Evolutionary conservation across 2,888 invertebrate species (phyloP), one percentile per base, ranked within the genome.

Genomic region (Lepidocyrtinus sp.): DNA sequence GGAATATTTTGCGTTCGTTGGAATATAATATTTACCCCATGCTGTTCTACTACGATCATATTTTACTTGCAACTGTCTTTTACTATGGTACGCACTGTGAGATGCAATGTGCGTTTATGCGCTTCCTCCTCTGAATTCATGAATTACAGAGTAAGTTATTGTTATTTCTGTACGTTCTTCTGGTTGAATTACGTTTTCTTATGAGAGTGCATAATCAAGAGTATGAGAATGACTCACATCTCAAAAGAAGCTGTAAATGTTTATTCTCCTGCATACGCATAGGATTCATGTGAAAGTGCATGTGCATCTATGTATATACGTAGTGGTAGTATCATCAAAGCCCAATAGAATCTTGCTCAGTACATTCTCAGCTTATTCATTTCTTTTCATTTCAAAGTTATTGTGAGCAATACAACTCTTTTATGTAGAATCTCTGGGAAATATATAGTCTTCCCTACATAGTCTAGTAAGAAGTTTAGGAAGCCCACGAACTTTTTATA

Each of bases 131-230:
- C 36, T 12, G 36, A 36, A 36, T 36, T 36, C 36, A 36, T 36
- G 36, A 36, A 36, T 36, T 12, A 36, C 36, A 36, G 63, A 75
- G 36, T 69, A 45, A 69, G 69, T 36, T 36, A 36, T 64, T 76
- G 76, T 71, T 76, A 76, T 76, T 76, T 69, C 70, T 75, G 63
- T 12, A 36, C 68, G 69, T 75, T 71, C 76, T 76, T 76, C 70
- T 71, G 76, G 69, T 70, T 76, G 76, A 70, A 76, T 69, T 75
- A 26, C 63, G 36, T 36, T 36, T 36, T 36, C 36, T 36, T 36
- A 36, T 12, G 36, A 36, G 36, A 36, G 36, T 36, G 36, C 55
- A 75, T 70, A 62, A 59, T 68, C 50, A 68, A 27, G 36, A 63
- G 21, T 64, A 64, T 76, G 70, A 55, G 62, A 76, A 76, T 76